These are phyloP conservation scores for Apomyelois bistriatella DNA, from an alignment of 2,888 invertebrate genomes.

Conservation along the genomic window DNA sequence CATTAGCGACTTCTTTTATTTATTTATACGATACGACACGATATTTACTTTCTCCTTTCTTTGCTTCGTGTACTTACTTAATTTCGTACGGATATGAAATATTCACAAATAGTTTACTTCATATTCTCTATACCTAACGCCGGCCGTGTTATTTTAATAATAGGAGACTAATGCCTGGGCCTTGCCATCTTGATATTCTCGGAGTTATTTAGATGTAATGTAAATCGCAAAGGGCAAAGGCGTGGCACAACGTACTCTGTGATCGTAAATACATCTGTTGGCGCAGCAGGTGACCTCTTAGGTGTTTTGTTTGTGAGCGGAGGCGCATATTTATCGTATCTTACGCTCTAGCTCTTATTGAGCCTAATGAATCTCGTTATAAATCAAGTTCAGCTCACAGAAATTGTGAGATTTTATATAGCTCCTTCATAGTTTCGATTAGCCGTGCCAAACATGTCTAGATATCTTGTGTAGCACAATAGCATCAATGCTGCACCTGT, in stretches of 20 bases:
- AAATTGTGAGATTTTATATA: constrained; percentile 15
- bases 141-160: background rate
- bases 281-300: constrained; percentile 72
- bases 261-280: constrained; percentile 67
- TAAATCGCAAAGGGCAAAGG: constrained; percentile 71
- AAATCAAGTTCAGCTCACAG: constrained; percentile 31
- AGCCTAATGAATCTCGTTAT: constrained; percentile 30
- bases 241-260: constrained; percentile 53
- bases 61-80: too few relatives aligned
- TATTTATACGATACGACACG: too few relatives aligned
- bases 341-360: constrained; percentile 36
- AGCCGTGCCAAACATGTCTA: background rate
- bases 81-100: too few relatives aligned
- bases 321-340: constrained; percentile 60
- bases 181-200: constrained; percentile 46
- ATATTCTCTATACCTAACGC: background rate
- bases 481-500: constrained; percentile 43
- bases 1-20: too few relatives aligned
- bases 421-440: constrained; percentile 11
- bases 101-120: background rate
- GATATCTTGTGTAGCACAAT: too few relatives aligned
- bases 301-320: constrained; percentile 63
- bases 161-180: constrained; percentile 31
- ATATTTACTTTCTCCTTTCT: too few relatives aligned
- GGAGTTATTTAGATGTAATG: constrained; percentile 61